A percentile compares a stretch with the other conserved stretches of the same genome.
These are phyloP conservation scores for Paguma larvata DNA, from an alignment of 2,797 vertebrate genomes.

Conservation along the genomic window DNA sequence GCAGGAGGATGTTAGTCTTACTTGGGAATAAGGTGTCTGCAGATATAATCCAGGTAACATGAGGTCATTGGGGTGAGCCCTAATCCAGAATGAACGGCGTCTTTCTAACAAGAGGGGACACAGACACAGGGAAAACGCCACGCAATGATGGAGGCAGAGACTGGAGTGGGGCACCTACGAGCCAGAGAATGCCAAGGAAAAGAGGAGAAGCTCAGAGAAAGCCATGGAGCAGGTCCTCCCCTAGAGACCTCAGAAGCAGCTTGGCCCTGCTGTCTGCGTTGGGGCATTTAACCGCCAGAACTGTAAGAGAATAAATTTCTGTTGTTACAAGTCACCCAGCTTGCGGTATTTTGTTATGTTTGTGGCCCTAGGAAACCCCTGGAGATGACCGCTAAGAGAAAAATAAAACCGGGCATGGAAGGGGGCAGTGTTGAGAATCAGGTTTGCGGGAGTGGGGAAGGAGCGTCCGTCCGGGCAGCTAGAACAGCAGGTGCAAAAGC, in stretches of 20 bases:
- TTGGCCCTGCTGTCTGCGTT: background rate
- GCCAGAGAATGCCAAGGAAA: background rate
- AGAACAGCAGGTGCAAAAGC: background rate
- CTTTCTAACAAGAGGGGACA: background rate
- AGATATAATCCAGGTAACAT: background rate
- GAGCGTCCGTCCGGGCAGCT: background rate
- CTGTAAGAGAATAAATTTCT: background rate
- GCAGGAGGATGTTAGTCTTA: background rate
- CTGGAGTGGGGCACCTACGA: rapidly evolving
- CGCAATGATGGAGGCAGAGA: background rate
- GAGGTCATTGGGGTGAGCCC: background rate
- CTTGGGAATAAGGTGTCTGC: background rate
- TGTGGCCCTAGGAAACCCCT: background rate
- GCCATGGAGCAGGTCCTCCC: no score
- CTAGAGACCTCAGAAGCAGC: background rate
- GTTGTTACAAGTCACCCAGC: background rate
- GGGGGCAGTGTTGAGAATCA: background rate
- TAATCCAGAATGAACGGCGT: background rate
- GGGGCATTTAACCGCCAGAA: background rate
- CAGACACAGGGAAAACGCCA: background rate
- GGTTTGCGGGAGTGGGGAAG: background rate
- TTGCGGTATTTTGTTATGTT: background rate
- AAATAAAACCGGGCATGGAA: background rate
- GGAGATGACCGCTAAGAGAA: background rate
- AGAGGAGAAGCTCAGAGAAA: background rate